Conservation (phyloP, 2,113 vertebrate genomes). For the Rhabdomys dilectus region DNA sequence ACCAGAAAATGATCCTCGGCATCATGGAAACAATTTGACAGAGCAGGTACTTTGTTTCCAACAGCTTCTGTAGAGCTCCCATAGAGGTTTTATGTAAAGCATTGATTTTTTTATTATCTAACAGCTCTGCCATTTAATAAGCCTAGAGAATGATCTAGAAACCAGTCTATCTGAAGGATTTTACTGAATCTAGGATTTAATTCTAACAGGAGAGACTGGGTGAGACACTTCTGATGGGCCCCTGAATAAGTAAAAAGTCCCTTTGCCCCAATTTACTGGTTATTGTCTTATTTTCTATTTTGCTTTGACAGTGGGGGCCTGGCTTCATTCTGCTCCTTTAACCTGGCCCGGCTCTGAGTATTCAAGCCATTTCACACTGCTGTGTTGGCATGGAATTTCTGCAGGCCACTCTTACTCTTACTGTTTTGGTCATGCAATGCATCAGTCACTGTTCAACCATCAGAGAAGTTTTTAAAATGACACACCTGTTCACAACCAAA, state of each 20-base stretch:
- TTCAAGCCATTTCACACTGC: neutral
- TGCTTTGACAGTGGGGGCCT: too few relatives aligned
- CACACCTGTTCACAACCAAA: neutral
- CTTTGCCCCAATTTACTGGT: too few relatives aligned
- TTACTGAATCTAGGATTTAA: slow-evolving; percentile 28
- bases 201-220: neutral
- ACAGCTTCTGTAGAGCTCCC: neutral
- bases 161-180: slow-evolving; percentile 44
- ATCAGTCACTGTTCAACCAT: neutral
- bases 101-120: neutral
- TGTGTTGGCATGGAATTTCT: neutral
- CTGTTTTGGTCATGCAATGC: neutral
- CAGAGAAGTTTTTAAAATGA: neutral
- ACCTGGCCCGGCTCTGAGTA: neutral
- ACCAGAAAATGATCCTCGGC: neutral
- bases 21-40: neutral
- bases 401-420: neutral
- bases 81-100: slow-evolving; percentile 16
- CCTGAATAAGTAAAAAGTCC: neutral
- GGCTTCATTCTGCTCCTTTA: too few relatives aligned
- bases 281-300: too few relatives aligned
- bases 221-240: slow-evolving; percentile 14
- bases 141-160: slow-evolving; percentile 52
- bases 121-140: slow-evolving; percentile 7
- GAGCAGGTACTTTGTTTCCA: neutral